Percentiles rank a stretch among this genome's conserved stretches.
Evolutionary conservation across 2,113 vertebrate species (phyloP).

Genomic region (Macrotis lagotis): DNA sequence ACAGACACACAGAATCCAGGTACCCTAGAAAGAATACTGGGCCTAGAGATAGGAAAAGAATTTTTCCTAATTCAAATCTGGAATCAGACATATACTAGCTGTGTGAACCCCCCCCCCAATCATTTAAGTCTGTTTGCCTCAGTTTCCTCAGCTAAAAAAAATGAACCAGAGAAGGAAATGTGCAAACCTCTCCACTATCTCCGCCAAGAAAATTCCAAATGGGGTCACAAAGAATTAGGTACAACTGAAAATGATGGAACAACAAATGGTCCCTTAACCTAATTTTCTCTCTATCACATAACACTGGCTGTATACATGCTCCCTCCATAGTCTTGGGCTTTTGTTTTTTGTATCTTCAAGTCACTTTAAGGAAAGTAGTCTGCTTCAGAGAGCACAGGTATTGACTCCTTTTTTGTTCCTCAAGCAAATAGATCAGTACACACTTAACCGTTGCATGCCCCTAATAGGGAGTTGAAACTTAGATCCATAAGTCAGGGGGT

Average conservation of each 20-base stretch:
- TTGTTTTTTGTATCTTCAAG: neutral
- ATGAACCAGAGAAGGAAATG: neutral
- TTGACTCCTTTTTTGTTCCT: neutral
- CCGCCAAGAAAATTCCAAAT: neutral
- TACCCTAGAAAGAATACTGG: neutral
- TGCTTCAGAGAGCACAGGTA: neutral
- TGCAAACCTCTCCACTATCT: neutral
- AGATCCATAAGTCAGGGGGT: neutral
- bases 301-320: neutral
- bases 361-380: neutral
- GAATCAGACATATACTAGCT: neutral
- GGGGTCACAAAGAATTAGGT: neutral
- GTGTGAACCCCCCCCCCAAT: neutral
- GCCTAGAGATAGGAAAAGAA: neutral
- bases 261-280: neutral
- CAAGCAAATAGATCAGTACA: neutral
- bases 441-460: neutral
- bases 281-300: neutral
- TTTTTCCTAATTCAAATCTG: neutral
- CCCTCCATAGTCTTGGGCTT: neutral
- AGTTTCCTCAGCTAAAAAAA: neutral
- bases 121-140: neutral
- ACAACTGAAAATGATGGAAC: neutral
- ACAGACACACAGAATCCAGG: neutral
- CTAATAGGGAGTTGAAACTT: neutral